Base-by-base conservation (phyloP, 2,797 vertebrate species). In the Poecilia picta region DNA sequence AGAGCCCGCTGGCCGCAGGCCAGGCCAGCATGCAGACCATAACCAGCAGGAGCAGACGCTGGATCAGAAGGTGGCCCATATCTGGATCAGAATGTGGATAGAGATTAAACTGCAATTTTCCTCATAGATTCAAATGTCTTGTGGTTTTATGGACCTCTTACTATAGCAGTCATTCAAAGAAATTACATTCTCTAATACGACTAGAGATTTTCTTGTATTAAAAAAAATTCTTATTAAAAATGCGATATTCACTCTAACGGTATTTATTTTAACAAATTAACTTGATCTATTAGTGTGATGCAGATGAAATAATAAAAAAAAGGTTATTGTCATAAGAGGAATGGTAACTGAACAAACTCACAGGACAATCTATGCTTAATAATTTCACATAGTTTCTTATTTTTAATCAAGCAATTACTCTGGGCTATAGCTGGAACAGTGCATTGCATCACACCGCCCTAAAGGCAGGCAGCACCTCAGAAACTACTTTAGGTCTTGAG, bases 1-100 rank as follows among this genome's bases (percentile, higher is more conserved):
- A 96, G 77, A 96, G 87, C 0, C 93, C 94, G 2, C 68, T 83
- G 53, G 82, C 90, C 7, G 13, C 73, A 8, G 88, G 87, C 78
- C 76, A 87, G 66, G 46, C 71, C 78, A 95, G 79, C 51, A 88
- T 3, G 73, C 75, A 75, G 43, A 93, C 43, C 25, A 92, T 18
- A 47, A 92, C 51, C 76, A 95, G 81, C 46, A 89, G 11, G 28
- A 11, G 16, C 33, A 73, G 57, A 49, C 11, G 53, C 16, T 10
- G 75, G 70, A 75, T 41, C 62, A 41, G 73, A 76, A 59, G 28
- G n/a, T 0, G 83, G 11, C 8, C 80, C 94, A 95, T 95, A 72
- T 80, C 90, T 90, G 72, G 12, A 86, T 74, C 10, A 66, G 0
- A 75, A n/a, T 8, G 68, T 4, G 18, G 15, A 62, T 7, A 10